Percentiles rank a stretch among this genome's conserved stretches.
These are phyloP conservation scores for Dendrocincla tyrannina DNA, from an alignment of 2,797 vertebrate species.

Conservation along the genomic window DNA sequence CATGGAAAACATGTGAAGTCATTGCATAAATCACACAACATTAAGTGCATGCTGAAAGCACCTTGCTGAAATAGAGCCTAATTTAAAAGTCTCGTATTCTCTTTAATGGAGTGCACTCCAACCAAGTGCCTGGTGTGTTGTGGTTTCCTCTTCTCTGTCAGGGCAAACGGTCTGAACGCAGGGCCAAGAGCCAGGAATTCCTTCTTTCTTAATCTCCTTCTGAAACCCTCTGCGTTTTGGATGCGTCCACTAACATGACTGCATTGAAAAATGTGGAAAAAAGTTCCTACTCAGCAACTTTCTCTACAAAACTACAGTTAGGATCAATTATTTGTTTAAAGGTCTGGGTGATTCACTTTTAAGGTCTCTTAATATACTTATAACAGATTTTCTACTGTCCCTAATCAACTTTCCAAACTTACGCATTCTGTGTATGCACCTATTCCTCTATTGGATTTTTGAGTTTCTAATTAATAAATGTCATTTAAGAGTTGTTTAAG, in stretches of 20 bases:
- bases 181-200: constrained; percentile 46
- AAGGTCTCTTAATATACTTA: background rate
- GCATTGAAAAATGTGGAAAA: constrained; percentile 10
- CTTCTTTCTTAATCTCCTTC: constrained; percentile 10
- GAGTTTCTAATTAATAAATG: background rate
- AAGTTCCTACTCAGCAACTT: constrained; percentile 34
- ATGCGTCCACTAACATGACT: background rate
- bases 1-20: constrained; percentile 27
- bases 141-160: constrained; percentile 10
- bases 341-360: background rate
- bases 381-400: background rate
- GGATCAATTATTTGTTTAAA: background rate
- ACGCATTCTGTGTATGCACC: rapidly evolving
- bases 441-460: background rate
- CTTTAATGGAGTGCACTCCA: constrained; percentile 16
- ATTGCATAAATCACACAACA: constrained; percentile 44
- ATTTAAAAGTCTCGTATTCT: background rate
- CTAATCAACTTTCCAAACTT: background rate
- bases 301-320: background rate
- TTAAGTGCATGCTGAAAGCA: constrained; percentile 24
- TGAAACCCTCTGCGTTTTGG: constrained; percentile 2
- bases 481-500: background rate
- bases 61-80: constrained; percentile 15
- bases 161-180: background rate
- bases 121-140: constrained; percentile 41